Conservation (phyloP, 1,140 invertebrate genomes). For the Ectropis grisescens region DNA sequence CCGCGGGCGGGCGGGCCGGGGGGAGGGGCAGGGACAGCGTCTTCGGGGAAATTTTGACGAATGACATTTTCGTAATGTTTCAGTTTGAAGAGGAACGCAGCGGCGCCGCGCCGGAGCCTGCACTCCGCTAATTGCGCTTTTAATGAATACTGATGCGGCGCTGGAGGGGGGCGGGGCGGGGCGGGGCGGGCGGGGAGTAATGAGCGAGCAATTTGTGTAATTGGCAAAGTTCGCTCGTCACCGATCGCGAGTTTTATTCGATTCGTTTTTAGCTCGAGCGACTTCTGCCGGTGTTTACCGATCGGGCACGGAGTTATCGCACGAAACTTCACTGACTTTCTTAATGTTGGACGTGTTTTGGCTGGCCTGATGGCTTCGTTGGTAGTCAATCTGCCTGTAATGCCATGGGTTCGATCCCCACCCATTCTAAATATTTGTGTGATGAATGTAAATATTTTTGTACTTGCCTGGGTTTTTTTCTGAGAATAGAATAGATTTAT, state of each 20-base stretch:
- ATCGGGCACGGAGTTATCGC: too few species aligned
- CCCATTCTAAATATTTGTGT: too few species aligned
- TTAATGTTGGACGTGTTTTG: too few species aligned
- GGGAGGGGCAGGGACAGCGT: constrained; percentile 6
- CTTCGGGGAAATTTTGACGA: constrained; percentile 46
- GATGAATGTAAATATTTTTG: too few species aligned
- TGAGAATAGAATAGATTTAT: too few species aligned
- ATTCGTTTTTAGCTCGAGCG: not conserved
- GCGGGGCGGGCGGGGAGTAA: not conserved
- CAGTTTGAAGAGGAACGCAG: constrained; percentile 16
- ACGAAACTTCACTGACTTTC: too few species aligned
- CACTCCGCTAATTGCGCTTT: constrained; percentile 48
- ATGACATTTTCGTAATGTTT: constrained; percentile 38
- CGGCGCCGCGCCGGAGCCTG: constrained; percentile 20
- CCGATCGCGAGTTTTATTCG: not conserved
- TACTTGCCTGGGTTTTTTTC: too few species aligned
- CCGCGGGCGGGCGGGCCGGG: constrained; percentile 1
- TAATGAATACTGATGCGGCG: constrained; percentile 31
- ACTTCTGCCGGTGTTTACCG: too few species aligned
- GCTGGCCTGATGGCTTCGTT: too few species aligned
- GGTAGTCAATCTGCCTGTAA: too few species aligned
- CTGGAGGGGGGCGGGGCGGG: constrained; percentile 4
- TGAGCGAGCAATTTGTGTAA: not conserved
- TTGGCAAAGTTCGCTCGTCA: not conserved
- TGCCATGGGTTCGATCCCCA: too few species aligned